Evolutionary conservation across 2,797 vertebrate genomes (phyloP), one percentile per base, ranked within the genome.

Genomic region (Otolemur crassicaudatus): DNA sequence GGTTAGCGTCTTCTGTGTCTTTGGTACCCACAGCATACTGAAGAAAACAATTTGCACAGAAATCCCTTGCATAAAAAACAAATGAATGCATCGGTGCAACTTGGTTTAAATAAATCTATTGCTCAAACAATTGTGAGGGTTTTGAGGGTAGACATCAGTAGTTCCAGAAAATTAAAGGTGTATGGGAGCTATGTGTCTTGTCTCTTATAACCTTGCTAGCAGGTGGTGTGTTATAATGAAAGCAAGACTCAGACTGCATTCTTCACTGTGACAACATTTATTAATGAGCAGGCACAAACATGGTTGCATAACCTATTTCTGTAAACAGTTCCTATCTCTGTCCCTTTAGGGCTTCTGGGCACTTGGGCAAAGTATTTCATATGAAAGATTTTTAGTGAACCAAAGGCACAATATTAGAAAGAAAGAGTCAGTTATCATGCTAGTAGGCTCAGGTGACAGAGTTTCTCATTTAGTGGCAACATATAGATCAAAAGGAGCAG

Each of bases 31-130:
- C 13, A 23, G 7, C 22, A 22, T 22, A 90, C 8, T 20, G 31
- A 79, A 90, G 60, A 76, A 81, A 94, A 83, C 40, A 87, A 69
- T 90, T 94, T 79, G 13, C 34, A 53, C 31, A 25, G 82, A 96
- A 84, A 31, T 49, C 93, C 61, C 8, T 93, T 31, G 85, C 29
- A 16, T 53, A 67, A 65, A 90, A 95, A 87, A 40, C 20, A 96
- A 91, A 46, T 63, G 16, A 90, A 65, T 43, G 1, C 17, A 63
- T 84, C 46, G 65, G 7, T 67, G 58, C 69, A 77, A 75, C 10
- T 4, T 82, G 81, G 67, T 56, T 14, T 87, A 80, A 91, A 25
- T 84, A 20, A 60, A 60, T 34, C 43, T 11, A 11, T 76, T 56
- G 4, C 20, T 65, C n/a, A 91, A 92, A 67, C 20, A 82, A 13